Conservation (phyloP, 1,140 invertebrate genomes). For the Episyrphus balteatus region DNA sequence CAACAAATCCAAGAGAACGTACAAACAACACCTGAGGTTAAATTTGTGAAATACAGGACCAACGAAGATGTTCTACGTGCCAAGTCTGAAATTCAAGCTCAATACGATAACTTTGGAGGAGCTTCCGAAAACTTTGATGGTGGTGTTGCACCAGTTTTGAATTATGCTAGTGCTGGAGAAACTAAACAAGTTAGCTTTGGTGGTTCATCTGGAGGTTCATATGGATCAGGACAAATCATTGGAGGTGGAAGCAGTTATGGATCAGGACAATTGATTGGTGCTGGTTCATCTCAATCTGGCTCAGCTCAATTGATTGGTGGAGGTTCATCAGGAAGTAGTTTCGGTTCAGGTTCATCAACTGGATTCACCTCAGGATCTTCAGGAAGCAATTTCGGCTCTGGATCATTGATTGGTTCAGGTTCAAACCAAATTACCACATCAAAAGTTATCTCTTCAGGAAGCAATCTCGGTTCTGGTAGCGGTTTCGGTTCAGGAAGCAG, state of each 20-base stretch:
- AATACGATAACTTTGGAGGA: background rate
- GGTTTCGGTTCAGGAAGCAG: no score
- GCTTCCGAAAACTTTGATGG: background rate
- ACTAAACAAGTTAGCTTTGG: background rate
- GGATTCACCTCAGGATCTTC: no score
- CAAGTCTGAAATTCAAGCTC: slow-evolving; percentile 3
- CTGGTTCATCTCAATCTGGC: no score
- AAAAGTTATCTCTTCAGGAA: no score
- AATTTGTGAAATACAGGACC: slow-evolving; percentile 55
- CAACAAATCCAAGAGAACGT: slow-evolving; percentile 7
- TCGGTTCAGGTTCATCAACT: no score
- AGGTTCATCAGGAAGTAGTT: no score
- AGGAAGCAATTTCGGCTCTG: no score
- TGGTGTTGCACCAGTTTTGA: background rate
- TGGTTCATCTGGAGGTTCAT: background rate
- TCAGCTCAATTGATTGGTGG: no score
- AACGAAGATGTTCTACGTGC: slow-evolving; percentile 36
- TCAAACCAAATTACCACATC: no score
- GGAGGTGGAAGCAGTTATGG: background rate
- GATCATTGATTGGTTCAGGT: no score
- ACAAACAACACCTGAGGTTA: slow-evolving; percentile 48
- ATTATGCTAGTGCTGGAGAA: background rate
- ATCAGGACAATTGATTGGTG: background rate
- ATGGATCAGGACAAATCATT: background rate
- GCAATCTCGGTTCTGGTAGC: no score